These are phyloP conservation scores for Drosophila pallidifrons DNA, from an alignment of 1,140 invertebrate genomes.

Conservation along the genomic window DNA sequence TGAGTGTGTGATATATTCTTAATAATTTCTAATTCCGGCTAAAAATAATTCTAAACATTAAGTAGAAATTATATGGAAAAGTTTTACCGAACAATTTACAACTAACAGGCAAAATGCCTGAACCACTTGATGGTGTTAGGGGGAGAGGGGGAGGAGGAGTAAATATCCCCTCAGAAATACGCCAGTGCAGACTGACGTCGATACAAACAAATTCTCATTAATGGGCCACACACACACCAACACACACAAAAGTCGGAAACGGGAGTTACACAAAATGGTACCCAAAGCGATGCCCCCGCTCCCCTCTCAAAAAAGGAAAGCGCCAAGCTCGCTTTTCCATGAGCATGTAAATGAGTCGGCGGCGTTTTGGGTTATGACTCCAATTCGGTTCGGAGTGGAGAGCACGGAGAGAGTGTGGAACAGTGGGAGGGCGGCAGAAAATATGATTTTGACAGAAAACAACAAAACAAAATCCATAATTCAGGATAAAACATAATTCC, in stretches of 20 bases:
- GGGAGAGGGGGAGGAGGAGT: not conserved
- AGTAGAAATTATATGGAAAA: constrained; percentile 80
- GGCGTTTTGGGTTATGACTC: constrained; percentile 42
- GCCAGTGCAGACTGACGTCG: constrained; percentile 62
- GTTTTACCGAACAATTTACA: constrained; percentile 74
- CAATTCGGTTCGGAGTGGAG: not conserved
- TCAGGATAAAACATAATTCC: constrained; percentile 85
- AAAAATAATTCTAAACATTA: constrained; percentile 83
- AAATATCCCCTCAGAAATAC: constrained; percentile 5
- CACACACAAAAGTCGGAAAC: constrained; percentile 45
- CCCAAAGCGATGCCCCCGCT: constrained; percentile 43
- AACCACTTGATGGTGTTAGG: not conserved
- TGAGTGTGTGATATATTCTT: constrained; percentile 71
- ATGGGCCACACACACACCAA: constrained; percentile 42
- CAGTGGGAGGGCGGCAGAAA: constrained; percentile 58
- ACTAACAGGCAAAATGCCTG: constrained; percentile 46
- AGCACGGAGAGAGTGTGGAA: not conserved
- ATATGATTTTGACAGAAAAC: constrained; percentile 85
- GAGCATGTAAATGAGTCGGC: constrained; percentile 79
- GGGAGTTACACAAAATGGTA: constrained; percentile 59
- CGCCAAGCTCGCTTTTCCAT: constrained; percentile 44
- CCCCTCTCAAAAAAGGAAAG: constrained; percentile 15
- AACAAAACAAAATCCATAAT: constrained; percentile 85
- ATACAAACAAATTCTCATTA: constrained; percentile 83
- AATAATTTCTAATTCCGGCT: constrained; percentile 77